Evolutionary conservation across 1,140 invertebrate species (phyloP).

Genomic region (Platyura marginata): DNA sequence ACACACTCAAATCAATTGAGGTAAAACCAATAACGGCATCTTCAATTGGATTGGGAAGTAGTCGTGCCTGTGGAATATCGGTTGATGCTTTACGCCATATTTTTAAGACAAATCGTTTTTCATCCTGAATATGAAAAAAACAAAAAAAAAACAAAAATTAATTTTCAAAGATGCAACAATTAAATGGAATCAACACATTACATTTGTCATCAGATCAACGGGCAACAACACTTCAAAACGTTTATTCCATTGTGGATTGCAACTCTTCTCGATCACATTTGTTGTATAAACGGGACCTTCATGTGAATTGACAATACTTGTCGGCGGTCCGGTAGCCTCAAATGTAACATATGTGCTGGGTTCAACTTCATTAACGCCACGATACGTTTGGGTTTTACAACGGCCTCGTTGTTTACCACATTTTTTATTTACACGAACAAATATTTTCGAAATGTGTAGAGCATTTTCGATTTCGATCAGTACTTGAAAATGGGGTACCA

Average conservation of each 20-base stretch:
- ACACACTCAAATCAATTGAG: slow-evolving; percentile 33
- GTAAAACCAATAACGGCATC: slow-evolving; percentile 37
- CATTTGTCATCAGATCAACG: slow-evolving; percentile 31
- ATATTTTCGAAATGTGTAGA: slow-evolving; percentile 31
- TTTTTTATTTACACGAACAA: slow-evolving; percentile 17
- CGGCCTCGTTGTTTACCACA: slow-evolving; percentile 9
- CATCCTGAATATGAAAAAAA: slow-evolving; percentile 21
- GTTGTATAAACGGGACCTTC: slow-evolving; percentile 27
- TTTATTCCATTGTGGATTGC: slow-evolving; percentile 35
- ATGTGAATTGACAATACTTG: too few species aligned
- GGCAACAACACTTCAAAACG: slow-evolving; percentile 30
- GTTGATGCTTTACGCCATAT: slow-evolving; percentile 31
- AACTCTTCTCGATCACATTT: slow-evolving; percentile 28
- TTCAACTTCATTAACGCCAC: slow-evolving; percentile 19
- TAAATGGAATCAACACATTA: slow-evolving; percentile 15
- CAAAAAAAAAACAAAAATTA: not conserved
- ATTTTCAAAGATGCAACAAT: not conserved
- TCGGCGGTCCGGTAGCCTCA: slow-evolving; percentile 22
- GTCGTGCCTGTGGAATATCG: slow-evolving; percentile 7
- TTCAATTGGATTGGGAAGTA: slow-evolving; percentile 26
- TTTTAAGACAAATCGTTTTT: slow-evolving; percentile 37
- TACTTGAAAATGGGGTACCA: slow-evolving; percentile 13
- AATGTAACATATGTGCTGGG: slow-evolving; percentile 41
- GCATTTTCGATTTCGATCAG: slow-evolving; percentile 34
- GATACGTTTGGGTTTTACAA: slow-evolving; percentile 11